Evolutionary conservation across 2,888 invertebrate genomes (phyloP), one percentile per base, ranked within the genome.

Genomic region (Tachina lurida): DNA sequence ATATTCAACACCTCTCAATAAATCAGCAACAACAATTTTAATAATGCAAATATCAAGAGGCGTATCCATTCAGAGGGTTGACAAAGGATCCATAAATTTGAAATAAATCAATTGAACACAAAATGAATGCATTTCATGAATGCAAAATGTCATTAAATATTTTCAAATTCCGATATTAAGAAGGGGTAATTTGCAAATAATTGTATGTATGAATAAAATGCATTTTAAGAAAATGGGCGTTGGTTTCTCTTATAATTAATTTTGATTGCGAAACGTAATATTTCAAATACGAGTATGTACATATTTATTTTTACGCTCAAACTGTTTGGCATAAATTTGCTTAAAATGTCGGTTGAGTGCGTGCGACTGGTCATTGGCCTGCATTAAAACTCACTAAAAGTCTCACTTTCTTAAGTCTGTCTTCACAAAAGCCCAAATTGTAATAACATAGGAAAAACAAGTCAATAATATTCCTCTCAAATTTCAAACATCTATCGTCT

Each of bases 21-120:
- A 62, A 60, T 54, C 81, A 68, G 62, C 75, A 70, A 75, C 73
- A 83, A 75, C 81, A 80, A 71, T 83, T 63, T 31, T 43, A 75
- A 86, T 83, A 86, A 86, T 86, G 86, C 86, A 86, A 86, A 86
- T 86, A 80, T 76, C 49, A 17, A 80, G 86, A 56, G 86, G 86
- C 86, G 86, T 86, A 56, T 39, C 77, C 54, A 62, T 75, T 0
- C 31, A 17, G 43, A 52, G 62, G 74, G 1, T 67, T 77, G 83
- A 80, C 86, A 86, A 80, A 73, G 63, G 39, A 68, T 60, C 73
- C 77, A 62, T 67, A 68, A 73, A 68, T 81, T 71, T 56, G 13
- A 81, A 74, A 85, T 85, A 85, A 85, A 85, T 85, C 85, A 85
- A 85, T 70, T 73, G 60, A 68, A 39, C 43, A 45, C 47, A 31